Base-by-base conservation (phyloP, 2,797 vertebrate species). In the Bovichtus variegatus region DNA sequence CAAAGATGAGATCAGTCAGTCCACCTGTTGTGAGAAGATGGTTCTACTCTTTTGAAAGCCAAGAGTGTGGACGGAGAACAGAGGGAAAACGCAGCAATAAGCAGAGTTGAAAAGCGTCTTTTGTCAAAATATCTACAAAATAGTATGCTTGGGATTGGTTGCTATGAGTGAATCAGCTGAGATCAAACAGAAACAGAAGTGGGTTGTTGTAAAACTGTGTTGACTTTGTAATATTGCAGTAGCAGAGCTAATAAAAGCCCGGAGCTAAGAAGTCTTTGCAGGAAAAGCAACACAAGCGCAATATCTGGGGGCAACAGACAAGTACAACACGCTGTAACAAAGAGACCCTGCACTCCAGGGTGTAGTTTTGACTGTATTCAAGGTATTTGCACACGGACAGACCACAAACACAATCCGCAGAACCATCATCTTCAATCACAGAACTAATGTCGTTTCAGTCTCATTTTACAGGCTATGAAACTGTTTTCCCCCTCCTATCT, bases 151-250 rank as follows among this genome's bases (percentile, higher is more conserved):
- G 38, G 63, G 63, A 67, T 60, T 59, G 51, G 70, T 79, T 79
- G 76, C 77, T 76, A 60, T 71, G 55, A 58, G 51, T 77, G 34
- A 62, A 25, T 60, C 36, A 46, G 40, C n/a, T 4, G 5, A 62
- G 59, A 74, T 84, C 68, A 90, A 84, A 89, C 60, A 71, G 34
- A 72, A 80, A 47, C 74, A 86, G 18, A 58, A 74, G 58, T 66
- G 44, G 29, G 49, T 51, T 65, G 77, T 76, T 71, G 60, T 79
- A 80, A 79, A 84, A 67, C 21, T 55, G 43, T 82, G 71, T 82
- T 80, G 64, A 85, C 73, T 78, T 62, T 77, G 66, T 74, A 66
- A 71, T 71, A 69, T 68, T 86, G 62, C 38, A 27, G 67, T 44
- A 71, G 74, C 23, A 50, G 60, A 84, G 46, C 46, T 68, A 74